Base-by-base conservation (phyloP, 2,888 invertebrate genomes). In the Lucinisca nassula region DNA sequence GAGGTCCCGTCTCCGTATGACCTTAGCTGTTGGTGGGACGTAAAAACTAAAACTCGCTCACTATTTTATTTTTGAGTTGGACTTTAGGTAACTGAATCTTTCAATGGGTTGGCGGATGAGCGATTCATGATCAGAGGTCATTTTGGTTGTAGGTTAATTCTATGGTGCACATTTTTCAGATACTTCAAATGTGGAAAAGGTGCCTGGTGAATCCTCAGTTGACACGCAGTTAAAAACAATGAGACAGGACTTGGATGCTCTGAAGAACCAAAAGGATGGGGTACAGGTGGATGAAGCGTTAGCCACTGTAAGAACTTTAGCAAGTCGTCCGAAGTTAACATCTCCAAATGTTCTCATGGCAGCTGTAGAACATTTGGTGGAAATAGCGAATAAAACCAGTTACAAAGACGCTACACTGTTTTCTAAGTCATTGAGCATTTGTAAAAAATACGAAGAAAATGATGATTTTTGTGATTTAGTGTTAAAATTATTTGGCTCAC, bases 241-340 rank as follows among this genome's bases (percentile, higher is more conserved):
- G 67, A 67, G 67, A 67, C 35, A 78, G n/a, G 76, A 84, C 32
- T 37, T 79, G 10, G 55, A 74, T 61, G 84, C 79, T 2, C 30
- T 84, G 37, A 79, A 84, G 35, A 70, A 21, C n/a, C 75, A 75
- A 35, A 74, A 73, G 24, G 51, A 79, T 38, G 75, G 35, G 1
- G 49, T 84, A 24, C 79, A 84, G n/a, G 76, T 84, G 49, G 79
- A 84, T 27, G 84, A 84, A 35, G 75, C 84, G 8, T 30, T 84
- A 51, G 73, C 84, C 10, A 79, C 58, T 72, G 79, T 84, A 45
- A 49, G 79, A n/a, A 74, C 55, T 75, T n/a, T 84, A 17, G 77
- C 81, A 6, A 85, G 81, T 61, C 67, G 80, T 17, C 76, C 76
- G 24, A 84, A 55, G 24, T 67, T 79, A 38, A 84, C 84, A n/a